Conservation (phyloP, 2,113 vertebrate species). For the Thoracochromis brauschi region DNA sequence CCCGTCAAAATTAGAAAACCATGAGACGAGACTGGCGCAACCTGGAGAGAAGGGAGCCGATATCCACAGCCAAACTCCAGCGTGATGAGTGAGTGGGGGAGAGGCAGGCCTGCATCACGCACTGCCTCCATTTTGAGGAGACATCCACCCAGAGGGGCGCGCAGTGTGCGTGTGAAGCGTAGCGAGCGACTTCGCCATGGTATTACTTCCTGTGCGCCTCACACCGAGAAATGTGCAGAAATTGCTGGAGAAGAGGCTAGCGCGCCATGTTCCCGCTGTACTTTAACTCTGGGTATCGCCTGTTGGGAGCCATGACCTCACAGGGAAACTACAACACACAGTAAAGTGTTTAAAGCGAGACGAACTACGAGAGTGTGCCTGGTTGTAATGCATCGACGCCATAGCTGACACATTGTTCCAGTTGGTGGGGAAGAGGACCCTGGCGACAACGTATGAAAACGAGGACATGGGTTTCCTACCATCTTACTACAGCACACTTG, state of each 20-base stretch:
- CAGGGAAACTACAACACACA: background rate
- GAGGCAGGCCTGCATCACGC: background rate
- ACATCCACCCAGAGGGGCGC: background rate
- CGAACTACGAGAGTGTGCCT: background rate
- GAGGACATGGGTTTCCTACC: background rate
- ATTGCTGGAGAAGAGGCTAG: background rate
- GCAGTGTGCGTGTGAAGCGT: background rate
- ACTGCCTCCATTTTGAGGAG: conserved; percentile 47
- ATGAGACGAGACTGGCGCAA: background rate
- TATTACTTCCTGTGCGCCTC: background rate
- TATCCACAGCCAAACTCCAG: background rate
- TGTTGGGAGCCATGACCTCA: background rate
- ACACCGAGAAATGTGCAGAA: background rate
- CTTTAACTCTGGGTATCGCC: background rate
- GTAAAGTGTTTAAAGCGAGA: background rate
- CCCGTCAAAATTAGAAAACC: background rate
- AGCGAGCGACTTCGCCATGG: background rate
- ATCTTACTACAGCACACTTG: background rate
- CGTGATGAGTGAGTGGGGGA: background rate
- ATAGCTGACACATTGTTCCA: background rate
- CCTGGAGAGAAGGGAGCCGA: background rate
- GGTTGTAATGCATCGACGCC: rapidly evolving
- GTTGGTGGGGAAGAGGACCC: background rate
- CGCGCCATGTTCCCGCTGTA: background rate
- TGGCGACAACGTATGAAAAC: rapidly evolving